phyloP scores from a whole-genome alignment of 2,113 vertebrate genomes.

The Nothobranchius kuhntae region DNA sequence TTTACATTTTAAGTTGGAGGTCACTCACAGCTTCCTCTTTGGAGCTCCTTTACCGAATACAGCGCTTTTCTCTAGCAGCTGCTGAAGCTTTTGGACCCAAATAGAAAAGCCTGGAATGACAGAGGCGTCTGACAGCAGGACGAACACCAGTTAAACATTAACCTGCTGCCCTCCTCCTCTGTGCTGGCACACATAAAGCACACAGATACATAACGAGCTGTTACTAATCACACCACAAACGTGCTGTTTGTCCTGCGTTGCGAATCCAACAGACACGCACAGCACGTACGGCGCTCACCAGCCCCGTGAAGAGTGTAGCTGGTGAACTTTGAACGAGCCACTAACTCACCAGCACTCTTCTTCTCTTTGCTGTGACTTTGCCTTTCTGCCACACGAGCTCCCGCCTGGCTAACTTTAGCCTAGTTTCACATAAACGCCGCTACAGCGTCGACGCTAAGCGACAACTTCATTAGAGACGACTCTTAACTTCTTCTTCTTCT shows the following conservation, averaged over 20 bases:
- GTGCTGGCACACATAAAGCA: neutral
- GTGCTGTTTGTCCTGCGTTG: neutral
- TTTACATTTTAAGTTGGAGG: neutral
- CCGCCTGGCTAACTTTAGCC: constrained; percentile 26
- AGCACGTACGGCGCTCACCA: neutral
- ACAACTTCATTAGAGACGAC: constrained; percentile 44
- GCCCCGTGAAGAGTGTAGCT: constrained; percentile 47
- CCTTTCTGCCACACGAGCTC: constrained; percentile 44
- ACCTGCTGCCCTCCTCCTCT: no score
- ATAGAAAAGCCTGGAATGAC: no score
- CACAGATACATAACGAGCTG: neutral
- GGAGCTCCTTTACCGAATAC: neutral
- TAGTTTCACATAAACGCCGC: constrained; percentile 26
- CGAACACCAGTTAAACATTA: no score
- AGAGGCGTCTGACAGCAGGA: no score
- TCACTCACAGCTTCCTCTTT: neutral
- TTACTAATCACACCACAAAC: neutral
- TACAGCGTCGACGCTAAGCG: constrained; percentile 4
- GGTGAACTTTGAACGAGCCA: constrained; percentile 61
- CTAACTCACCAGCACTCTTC: constrained; percentile 75
- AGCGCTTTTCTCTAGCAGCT: neutral
- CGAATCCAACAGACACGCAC: neutral
- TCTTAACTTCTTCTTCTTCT: constrained; percentile 56
- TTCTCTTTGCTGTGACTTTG: constrained; percentile 45
- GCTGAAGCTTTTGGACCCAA: neutral